A percentile compares a stretch with the other conserved stretches of the same genome.
phyloP scores from a whole-genome alignment of 2,113 vertebrate genomes.

The Eubucco bourcierii region DNA sequence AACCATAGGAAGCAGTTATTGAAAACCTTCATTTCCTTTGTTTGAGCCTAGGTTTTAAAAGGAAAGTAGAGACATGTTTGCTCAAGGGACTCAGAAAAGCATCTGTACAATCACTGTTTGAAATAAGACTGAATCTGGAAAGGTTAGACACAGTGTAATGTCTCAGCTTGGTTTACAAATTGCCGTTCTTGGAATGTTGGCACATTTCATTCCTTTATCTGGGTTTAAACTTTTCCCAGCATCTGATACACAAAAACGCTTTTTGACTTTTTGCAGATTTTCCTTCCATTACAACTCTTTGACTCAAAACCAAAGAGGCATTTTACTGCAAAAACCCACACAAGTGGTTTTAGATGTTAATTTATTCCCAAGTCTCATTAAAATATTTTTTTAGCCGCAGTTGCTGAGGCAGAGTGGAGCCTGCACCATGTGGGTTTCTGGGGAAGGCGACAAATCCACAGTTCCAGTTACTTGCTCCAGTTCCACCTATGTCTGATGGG shows the following conservation, averaged over 20 bases:
- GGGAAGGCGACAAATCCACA: conserved; percentile 8
- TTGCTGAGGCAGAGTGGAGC: neutral
- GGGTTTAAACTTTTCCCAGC: neutral
- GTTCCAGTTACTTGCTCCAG: neutral
- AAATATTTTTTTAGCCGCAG: neutral
- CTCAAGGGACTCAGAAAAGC: neutral
- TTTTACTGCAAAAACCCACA: neutral
- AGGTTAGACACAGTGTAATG: neutral
- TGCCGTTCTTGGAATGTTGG: fast-evolving
- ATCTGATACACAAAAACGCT: neutral
- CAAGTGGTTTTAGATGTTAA: neutral
- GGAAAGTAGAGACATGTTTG: neutral
- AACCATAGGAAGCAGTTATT: neutral
- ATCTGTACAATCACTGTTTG: neutral
- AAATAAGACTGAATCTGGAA: neutral
- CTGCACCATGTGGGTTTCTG: neutral
- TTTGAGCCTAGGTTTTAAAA: neutral
- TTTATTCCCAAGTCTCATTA: conserved; percentile 18
- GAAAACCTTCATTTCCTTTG: neutral
- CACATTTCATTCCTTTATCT: neutral
- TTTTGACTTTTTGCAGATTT: neutral
- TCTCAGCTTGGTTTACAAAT: neutral
- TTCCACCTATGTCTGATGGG: neutral
- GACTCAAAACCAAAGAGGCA: neutral
- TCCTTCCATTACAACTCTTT: neutral